Evolutionary conservation across 2,888 invertebrate genomes (phyloP).

Genomic region (Volucella inflata): DNA sequence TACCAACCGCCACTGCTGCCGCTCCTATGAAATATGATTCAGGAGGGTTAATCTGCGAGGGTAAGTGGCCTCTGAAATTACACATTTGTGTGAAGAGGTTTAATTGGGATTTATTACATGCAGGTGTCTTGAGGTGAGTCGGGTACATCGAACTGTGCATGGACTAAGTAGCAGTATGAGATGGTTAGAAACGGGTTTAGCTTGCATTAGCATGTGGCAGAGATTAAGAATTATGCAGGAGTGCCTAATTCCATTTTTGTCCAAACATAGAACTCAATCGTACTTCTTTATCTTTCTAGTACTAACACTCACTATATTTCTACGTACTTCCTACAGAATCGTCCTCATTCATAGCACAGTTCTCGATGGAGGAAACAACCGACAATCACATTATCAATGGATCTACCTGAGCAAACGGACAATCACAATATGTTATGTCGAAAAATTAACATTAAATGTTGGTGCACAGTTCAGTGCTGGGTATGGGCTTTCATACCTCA

Average conservation of each 20-base stretch:
- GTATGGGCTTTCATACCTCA: too few relatives aligned
- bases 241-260: background rate
- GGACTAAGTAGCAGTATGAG: background rate
- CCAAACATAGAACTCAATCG: background rate
- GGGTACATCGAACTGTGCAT: conserved; percentile 43
- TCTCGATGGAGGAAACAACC: too few relatives aligned
- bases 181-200: background rate
- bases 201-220: background rate
- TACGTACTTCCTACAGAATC: too few relatives aligned
- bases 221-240: background rate
- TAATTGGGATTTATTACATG: conserved; percentile 74
- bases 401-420: too few relatives aligned
- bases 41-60: conserved; percentile 60
- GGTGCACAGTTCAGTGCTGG: too few relatives aligned
- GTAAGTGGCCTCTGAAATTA: conserved; percentile 70
- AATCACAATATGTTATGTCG: too few relatives aligned
- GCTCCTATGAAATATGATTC: conserved; percentile 70
- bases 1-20: background rate
- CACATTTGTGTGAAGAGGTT: conserved; percentile 69
- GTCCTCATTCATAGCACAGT: too few relatives aligned
- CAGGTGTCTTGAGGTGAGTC: conserved; percentile 67
- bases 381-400: too few relatives aligned
- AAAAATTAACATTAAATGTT: too few relatives aligned
- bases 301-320: too few relatives aligned
- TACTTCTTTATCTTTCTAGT: background rate